Evolutionary conservation across 1,140 invertebrate genomes (phyloP).

Genomic region (Melanaphis sacchari): DNA sequence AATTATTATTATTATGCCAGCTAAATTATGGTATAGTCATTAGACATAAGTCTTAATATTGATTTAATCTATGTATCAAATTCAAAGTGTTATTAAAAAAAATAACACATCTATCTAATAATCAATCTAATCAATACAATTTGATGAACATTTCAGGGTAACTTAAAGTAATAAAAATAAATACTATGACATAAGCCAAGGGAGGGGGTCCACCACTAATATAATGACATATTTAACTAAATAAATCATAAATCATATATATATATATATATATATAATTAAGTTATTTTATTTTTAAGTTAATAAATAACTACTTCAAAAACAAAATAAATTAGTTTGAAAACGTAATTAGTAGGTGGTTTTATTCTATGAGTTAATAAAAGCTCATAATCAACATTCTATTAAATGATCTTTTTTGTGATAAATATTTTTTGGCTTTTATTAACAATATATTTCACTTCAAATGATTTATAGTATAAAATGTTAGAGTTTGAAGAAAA

Average conservation of each 20-base stretch:
- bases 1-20: no score
- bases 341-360: not conserved
- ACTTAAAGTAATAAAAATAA: no score
- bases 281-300: not conserved
- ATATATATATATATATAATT: not conserved
- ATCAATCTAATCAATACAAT: no score
- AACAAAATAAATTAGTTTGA: not conserved
- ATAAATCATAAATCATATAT: not conserved
- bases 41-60: no score
- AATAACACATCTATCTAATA: no score
- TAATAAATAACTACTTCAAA: not conserved
- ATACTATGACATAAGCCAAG: no score
- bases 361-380: not conserved
- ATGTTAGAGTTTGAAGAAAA: not conserved
- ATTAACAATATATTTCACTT: no score
- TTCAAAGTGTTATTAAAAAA: no score
- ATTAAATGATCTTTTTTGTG: not conserved
- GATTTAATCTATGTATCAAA: no score
- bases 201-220: no score
- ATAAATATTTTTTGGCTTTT: not conserved
- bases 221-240: not conserved
- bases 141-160: no score
- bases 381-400: not conserved
- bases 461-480: not conserved
- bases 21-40: no score